Evolutionary conservation across 2,888 invertebrate species (phyloP).

Genomic region (Oscheius onirici): DNA sequence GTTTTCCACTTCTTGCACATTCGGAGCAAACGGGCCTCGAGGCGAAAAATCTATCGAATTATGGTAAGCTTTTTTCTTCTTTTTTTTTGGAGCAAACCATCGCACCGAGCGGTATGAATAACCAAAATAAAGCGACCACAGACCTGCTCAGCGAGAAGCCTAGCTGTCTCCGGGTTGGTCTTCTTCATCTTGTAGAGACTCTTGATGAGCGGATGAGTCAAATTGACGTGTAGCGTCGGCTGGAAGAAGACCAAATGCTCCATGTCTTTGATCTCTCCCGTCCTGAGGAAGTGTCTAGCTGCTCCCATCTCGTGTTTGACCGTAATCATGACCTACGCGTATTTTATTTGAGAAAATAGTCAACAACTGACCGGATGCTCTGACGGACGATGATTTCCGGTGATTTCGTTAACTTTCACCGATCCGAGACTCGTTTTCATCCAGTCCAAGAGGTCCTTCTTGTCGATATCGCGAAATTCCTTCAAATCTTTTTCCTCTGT

Average conservation of each 20-base stretch:
- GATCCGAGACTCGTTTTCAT: slow-evolving; percentile 80
- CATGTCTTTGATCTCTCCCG: slow-evolving; percentile 74
- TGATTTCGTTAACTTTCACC: slow-evolving; percentile 74
- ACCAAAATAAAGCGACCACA: neutral
- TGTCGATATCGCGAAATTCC: slow-evolving; percentile 81
- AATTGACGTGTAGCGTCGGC: slow-evolving; percentile 92
- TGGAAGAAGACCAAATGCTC: slow-evolving; percentile 79
- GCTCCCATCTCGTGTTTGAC: slow-evolving; percentile 91
- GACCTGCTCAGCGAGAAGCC: slow-evolving; percentile 85
- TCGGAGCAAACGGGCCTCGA: too few species aligned
- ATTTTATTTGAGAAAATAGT: too few species aligned
- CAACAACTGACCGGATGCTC: slow-evolving; percentile 79
- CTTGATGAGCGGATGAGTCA: slow-evolving; percentile 88
- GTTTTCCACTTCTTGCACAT: too few species aligned
- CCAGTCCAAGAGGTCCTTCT: slow-evolving; percentile 84
- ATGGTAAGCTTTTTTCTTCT: neutral
- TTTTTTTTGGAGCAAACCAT: too few species aligned
- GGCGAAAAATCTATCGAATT: too few species aligned
- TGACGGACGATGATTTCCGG: slow-evolving; percentile 84
- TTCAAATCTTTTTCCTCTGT: slow-evolving; percentile 71
- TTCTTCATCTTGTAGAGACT: slow-evolving; percentile 82
- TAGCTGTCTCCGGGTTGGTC: slow-evolving; percentile 83
- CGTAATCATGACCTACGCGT: slow-evolving; percentile 85
- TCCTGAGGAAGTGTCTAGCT: slow-evolving; percentile 90
- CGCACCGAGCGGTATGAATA: too few species aligned